phyloP scores from a whole-genome alignment of 2,797 vertebrate species.

The Microctenopoma stevenorrisi region DNA sequence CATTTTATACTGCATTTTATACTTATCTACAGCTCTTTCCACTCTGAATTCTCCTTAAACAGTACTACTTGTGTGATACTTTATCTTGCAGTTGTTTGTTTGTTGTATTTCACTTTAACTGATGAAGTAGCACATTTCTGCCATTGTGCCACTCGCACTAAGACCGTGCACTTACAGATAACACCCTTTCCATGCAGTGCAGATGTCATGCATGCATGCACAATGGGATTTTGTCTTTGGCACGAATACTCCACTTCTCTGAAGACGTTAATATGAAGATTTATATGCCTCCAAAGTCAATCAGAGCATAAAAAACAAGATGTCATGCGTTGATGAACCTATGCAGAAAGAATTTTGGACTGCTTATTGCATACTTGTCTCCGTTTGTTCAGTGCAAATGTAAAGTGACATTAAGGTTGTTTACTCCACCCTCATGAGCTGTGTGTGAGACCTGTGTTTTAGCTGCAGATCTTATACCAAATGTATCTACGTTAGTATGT shows the following conservation, averaged over 20 bases:
- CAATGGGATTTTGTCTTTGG: conserved; percentile 19
- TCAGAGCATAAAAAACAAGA: neutral
- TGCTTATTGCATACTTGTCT: conserved; percentile 46
- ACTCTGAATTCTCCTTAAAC: conserved; percentile 21
- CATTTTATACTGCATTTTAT: conserved; percentile 36
- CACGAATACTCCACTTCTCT: neutral
- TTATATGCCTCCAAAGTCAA: conserved; percentile 15
- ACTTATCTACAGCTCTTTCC: conserved; percentile 37
- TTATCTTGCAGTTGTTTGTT: conserved; percentile 1
- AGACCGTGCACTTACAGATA: conserved; percentile 17
- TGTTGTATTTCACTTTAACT: conserved; percentile 1
- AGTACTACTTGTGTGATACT: conserved; percentile 26
- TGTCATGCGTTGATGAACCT: conserved; percentile 10
- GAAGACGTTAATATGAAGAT: conserved; percentile 25
- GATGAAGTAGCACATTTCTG: conserved; percentile 44
- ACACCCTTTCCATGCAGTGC: neutral
- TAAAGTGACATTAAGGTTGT: conserved; percentile 34
- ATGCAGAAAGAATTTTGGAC: conserved; percentile 35
- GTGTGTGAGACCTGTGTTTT: conserved; percentile 12
- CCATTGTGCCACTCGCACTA: conserved; percentile 17
- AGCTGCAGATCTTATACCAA: conserved; percentile 35
- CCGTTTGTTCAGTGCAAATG: conserved; percentile 32
- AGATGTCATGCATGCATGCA: conserved; percentile 10
- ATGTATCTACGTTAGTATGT: conserved; percentile 38
- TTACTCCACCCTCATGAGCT: conserved; percentile 12